Percentiles rank a stretch among this genome's conserved stretches.
phyloP scores from a whole-genome alignment of 2,888 invertebrate species.

The Polydrusus tereticollis region DNA sequence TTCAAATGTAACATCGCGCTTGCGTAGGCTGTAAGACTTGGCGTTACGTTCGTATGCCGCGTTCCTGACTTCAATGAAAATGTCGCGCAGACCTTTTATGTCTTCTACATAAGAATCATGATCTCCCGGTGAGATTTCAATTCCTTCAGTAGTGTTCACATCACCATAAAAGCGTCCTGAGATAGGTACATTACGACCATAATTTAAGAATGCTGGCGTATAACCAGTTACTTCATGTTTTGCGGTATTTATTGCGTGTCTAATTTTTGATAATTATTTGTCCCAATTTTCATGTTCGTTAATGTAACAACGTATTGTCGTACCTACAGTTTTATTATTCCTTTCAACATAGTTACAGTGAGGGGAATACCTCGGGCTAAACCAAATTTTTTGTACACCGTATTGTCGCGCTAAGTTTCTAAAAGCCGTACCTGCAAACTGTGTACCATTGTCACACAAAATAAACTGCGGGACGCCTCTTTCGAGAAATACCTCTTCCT shows the following conservation, averaged over 20 bases:
- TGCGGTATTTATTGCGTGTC: conserved; percentile 21
- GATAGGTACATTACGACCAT: neutral
- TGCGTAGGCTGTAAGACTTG: conserved; percentile 37
- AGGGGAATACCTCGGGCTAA: neutral
- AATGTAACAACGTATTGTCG: conserved; percentile 54
- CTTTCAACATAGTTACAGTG: conserved; percentile 30
- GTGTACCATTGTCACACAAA: conserved; percentile 48
- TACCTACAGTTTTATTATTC: conserved; percentile 47
- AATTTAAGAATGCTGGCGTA: neutral
- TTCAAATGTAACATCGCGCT: conserved; percentile 22
- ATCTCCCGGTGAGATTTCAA: neutral
- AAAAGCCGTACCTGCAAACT: neutral
- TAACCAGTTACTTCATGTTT: conserved; percentile 8
- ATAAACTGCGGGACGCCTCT: conserved; percentile 36
- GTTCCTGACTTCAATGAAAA: conserved; percentile 10
- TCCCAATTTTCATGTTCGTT: conserved; percentile 15
- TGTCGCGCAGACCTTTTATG: neutral
- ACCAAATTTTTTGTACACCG: neutral
- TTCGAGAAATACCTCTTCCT: conserved; percentile 33
- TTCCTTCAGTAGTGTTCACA: neutral
- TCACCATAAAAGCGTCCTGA: neutral
- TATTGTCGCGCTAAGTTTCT: neutral
- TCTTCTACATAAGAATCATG: neutral
- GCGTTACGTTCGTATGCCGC: conserved; percentile 28
- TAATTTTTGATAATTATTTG: neutral